phyloP scores from a whole-genome alignment of 2,888 invertebrate genomes.

The Serrognathus titanus region DNA sequence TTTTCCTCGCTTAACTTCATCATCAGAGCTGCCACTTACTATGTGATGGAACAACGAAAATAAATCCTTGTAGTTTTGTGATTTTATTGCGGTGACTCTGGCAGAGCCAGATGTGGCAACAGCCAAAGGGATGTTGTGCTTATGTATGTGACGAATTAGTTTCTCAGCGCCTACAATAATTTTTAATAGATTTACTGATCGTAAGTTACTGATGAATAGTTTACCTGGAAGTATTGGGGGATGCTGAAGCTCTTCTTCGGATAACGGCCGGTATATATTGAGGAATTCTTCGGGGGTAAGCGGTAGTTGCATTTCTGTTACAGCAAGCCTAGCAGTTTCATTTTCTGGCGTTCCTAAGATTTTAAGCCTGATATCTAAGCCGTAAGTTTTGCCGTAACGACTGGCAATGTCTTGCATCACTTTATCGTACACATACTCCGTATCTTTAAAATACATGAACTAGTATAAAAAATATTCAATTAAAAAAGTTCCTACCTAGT shows the following conservation, averaged over 20 bases:
- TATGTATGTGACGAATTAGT: slow-evolving; percentile 59
- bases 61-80: slow-evolving; percentile 50
- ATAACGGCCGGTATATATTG: slow-evolving; percentile 56
- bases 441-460: slow-evolving; percentile 57
- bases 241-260: slow-evolving; percentile 38
- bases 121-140: slow-evolving; percentile 62
- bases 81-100: slow-evolving; percentile 56
- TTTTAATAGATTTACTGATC: neutral
- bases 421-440: slow-evolving; percentile 74
- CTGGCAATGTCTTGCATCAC: slow-evolving; percentile 67
- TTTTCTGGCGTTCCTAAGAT: slow-evolving; percentile 74
- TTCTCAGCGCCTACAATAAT: slow-evolving; percentile 52
- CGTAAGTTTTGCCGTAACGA: slow-evolving; percentile 72
- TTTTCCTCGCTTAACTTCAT: slow-evolving; percentile 65
- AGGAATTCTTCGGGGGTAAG: slow-evolving; percentile 65
- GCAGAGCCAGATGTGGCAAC: slow-evolving; percentile 65
- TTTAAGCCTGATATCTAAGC: slow-evolving; percentile 73
- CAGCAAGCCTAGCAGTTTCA: slow-evolving; percentile 65
- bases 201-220: neutral
- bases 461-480: no score
- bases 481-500: slow-evolving; percentile 49
- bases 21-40: slow-evolving; percentile 60
- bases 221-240: slow-evolving; percentile 30
- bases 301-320: slow-evolving; percentile 65
- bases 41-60: slow-evolving; percentile 56